Base-by-base conservation (phyloP, 2,797 vertebrate species). In the Rhinogobio ventralis region DNA sequence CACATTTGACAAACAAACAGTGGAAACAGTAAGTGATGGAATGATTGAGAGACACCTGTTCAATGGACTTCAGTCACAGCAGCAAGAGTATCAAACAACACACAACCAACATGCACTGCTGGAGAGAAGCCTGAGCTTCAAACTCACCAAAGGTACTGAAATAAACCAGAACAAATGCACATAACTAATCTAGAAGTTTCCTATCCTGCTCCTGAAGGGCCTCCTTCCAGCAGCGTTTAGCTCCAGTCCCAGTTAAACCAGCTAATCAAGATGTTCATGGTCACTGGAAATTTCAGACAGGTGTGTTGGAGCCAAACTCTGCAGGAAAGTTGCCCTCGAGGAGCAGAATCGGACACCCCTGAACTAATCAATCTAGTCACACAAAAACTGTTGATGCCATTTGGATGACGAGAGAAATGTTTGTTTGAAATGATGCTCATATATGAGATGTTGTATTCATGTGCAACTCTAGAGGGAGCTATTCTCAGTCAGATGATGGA, bases 391-490 rank as follows among this genome's bases (percentile, higher is more conserved):
- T 4, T 79, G 11, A 42, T 62, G 15, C 14, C 6, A 42, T 3
- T 4, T 73, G 0, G 1, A 49, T 20, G 42, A 5, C 0, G 7
- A 46, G 39, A 64, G 51, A 36, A 57, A 3, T 3, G 19, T 7
- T 5, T 10, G 74, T 25, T 62, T 60, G 14, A 19, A 20, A 25
- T 25, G 36, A 7, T 9, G 14, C 7, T 67, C 1, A 45, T 69
- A 1, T 15, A 15, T 15, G 39, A 69, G 62, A 3, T 39, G 68
- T 17, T 72, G 42, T 81, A 17, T 30, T 11, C 20, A 36, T 66
- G 69, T 82, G 15, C 23, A 0, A 71, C 93, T 89, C 42, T 86
- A 96, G 95, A 95, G 87, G 94, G 94, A 80, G 93, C 93, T 82
- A 19, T 89, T 86, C 94, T 94, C 89, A 93, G 92, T 76, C 92